Conservation (phyloP, 92 coral and sea anemone species). For the Umimayanthus kanabou region DNA sequence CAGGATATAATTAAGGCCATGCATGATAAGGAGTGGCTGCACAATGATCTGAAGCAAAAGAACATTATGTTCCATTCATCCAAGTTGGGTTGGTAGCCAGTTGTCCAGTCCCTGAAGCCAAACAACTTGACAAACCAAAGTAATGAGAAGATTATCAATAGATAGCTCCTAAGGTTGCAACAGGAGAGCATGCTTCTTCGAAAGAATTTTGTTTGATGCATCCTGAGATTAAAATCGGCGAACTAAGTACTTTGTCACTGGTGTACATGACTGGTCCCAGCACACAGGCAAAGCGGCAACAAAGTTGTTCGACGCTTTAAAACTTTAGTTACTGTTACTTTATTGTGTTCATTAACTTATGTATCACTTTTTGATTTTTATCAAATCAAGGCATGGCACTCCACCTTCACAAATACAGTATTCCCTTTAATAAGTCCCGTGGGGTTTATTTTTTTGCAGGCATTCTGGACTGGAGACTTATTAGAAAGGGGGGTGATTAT, state of each 20-base stretch:
- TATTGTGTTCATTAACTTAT: no score
- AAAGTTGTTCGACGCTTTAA: not conserved
- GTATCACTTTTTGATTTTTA: no score
- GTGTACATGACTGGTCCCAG: not conserved
- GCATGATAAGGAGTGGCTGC: constrained; percentile 36
- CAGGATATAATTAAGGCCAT: constrained; percentile 26
- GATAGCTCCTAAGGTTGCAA: constrained; percentile 48
- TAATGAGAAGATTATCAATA: constrained; percentile 5
- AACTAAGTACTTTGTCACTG: not conserved
- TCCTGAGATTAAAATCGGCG: not conserved
- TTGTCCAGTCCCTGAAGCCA: not conserved
- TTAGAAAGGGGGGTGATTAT: no score
- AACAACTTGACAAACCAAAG: constrained; percentile 3
- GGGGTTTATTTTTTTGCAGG: no score
- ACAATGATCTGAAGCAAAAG: constrained; percentile 51
- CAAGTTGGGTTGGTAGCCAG: constrained; percentile 17
- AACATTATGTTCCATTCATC: constrained; percentile 28
- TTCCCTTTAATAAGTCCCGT: no score
- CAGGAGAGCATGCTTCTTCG: not conserved
- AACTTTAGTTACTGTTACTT: no score
- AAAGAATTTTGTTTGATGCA: constrained; percentile 15
- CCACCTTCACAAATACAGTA: no score
- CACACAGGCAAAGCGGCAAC: not conserved
- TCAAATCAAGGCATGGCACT: no score
- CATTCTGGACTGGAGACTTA: no score